Percentiles rank a stretch among this genome's conserved stretches.
These are phyloP conservation scores for Zaprionus davidi DNA, from an alignment of 1,140 invertebrate genomes.

Conservation along the genomic window DNA sequence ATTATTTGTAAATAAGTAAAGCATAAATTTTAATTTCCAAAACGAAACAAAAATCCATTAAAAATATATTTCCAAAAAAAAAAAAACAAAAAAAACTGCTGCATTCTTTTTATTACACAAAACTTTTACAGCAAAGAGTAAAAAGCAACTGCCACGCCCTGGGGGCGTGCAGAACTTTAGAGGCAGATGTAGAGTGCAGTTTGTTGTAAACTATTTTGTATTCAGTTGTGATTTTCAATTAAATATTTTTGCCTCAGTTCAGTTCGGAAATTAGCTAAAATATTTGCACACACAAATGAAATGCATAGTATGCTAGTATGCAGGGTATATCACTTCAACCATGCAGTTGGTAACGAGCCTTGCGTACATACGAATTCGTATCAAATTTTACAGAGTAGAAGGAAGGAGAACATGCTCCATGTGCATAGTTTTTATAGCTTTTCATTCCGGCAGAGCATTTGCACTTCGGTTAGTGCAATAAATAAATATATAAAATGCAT, in stretches of 20 bases:
- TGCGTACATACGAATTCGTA: not conserved
- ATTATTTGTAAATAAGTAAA: constrained; percentile 81
- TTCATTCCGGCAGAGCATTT: not conserved
- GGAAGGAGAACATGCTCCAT: too few relatives aligned
- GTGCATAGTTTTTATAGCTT: too few relatives aligned
- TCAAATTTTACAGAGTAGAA: too few relatives aligned
- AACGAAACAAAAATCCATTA: constrained; percentile 65
- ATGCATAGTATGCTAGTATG: not conserved
- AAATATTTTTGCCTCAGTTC: constrained; percentile 46
- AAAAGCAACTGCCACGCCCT: not conserved
- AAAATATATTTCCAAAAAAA: constrained; percentile 71
- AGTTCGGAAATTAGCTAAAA: constrained; percentile 53
- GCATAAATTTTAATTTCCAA: constrained; percentile 69
- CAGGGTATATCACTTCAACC: not conserved
- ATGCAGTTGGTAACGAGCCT: not conserved
- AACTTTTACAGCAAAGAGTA: constrained; percentile 27
- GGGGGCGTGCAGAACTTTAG: not conserved
- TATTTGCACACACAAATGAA: constrained; percentile 50
- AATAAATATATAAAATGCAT: constrained; percentile 48
- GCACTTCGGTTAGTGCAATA: not conserved
- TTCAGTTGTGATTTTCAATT: constrained; percentile 66
- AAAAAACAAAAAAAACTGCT: constrained; percentile 28
- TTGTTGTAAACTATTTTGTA: constrained; percentile 70
- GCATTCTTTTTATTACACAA: constrained; percentile 47
- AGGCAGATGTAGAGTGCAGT: constrained; percentile 40